These are phyloP conservation scores for Patella vulgata DNA, from an alignment of 1,140 invertebrate genomes.

Conservation along the genomic window DNA sequence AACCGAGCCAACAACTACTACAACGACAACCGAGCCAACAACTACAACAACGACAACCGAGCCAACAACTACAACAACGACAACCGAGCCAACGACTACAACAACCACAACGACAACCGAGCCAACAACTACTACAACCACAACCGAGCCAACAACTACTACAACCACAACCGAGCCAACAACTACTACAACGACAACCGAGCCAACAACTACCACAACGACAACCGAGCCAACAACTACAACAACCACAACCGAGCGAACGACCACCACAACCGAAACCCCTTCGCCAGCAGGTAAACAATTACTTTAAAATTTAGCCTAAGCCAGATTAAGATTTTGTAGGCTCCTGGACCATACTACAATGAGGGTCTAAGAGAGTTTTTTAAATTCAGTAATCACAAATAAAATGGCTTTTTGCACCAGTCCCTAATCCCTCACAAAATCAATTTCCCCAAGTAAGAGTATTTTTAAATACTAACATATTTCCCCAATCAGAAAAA, in stretches of 20 bases:
- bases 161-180: neutral
- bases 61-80: too few species aligned
- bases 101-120: neutral
- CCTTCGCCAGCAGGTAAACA: neutral
- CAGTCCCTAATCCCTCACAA: too few species aligned
- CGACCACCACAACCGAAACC: slow-evolving; percentile 3
- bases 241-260: neutral
- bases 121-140: neutral
- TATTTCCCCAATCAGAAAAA: too few species aligned
- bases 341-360: neutral
- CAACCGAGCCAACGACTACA: slow-evolving; percentile 4
- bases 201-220: neutral
- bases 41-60: neutral
- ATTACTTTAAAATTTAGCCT: neutral
- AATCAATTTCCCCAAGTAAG: neutral
- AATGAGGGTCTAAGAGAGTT: neutral
- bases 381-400: neutral
- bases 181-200: neutral
- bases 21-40: neutral
- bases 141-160: neutral
- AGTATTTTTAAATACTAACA: too few species aligned
- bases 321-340: neutral
- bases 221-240: neutral
- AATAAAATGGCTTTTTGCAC: neutral
- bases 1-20: neutral